Percentiles rank a stretch among this genome's conserved stretches.
These are phyloP conservation scores for Philopedon plagiatum DNA, from an alignment of 2,888 invertebrate genomes.

Conservation along the genomic window DNA sequence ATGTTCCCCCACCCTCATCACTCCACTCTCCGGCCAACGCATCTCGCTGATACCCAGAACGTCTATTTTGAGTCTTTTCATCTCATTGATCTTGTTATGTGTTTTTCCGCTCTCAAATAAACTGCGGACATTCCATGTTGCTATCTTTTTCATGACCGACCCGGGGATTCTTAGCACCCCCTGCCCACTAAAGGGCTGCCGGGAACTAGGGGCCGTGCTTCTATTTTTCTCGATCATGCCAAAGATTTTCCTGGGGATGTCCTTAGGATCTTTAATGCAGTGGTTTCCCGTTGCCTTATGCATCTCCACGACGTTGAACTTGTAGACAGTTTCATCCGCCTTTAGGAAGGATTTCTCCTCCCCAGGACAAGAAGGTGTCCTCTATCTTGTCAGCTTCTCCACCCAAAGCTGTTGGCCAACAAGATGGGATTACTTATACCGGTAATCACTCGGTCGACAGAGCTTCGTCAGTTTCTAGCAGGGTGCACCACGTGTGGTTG, in stretches of 20 bases:
- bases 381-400: conserved; percentile 35
- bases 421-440: too few relatives aligned
- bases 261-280: conserved; percentile 44
- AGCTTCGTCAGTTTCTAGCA: too few relatives aligned
- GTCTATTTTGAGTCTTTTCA: conserved; percentile 4
- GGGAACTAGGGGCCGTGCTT: too few relatives aligned
- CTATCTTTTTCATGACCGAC: conserved; percentile 30
- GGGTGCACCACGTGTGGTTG: too few relatives aligned
- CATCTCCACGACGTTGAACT: conserved; percentile 45
- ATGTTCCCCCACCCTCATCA: not conserved
- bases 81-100: not conserved
- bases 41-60: conserved; percentile 1
- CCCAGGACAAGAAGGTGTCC: conserved; percentile 36
- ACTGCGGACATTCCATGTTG: conserved; percentile 32
- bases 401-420: too few relatives aligned
- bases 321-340: conserved; percentile 34
- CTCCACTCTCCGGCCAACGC: conserved; percentile 2
- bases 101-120: conserved; percentile 20
- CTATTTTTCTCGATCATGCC: not conserved
- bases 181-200: too few relatives aligned
- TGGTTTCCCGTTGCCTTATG: conserved; percentile 44
- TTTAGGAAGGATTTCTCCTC: conserved; percentile 38
- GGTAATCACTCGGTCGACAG: too few relatives aligned
- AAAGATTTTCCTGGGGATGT: conserved; percentile 22
- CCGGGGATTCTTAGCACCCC: too few relatives aligned